Evolutionary conservation across 2,113 vertebrate species (phyloP).

Genomic region (Nibea coibor): DNA sequence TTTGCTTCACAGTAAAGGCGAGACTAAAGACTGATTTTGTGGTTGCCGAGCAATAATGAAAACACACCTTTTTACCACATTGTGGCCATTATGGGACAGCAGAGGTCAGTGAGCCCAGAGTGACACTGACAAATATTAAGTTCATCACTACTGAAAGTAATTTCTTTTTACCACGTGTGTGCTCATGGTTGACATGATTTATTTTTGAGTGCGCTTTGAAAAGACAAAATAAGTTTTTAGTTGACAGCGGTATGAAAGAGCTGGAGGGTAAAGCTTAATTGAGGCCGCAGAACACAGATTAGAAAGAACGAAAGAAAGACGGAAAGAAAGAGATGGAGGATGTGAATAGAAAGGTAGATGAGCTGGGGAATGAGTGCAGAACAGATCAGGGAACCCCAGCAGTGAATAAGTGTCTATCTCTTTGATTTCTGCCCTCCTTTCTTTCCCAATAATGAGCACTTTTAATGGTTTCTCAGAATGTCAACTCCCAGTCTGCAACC

Average conservation of each 20-base stretch:
- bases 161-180: conserved; percentile 13
- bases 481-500: conserved; percentile 67
- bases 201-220: conserved; percentile 13
- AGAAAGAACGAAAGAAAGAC: conserved; percentile 9
- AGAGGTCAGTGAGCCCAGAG: not conserved
- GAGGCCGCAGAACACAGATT: conserved; percentile 45
- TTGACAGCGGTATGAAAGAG: conserved; percentile 17
- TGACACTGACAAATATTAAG: not conserved
- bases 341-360: conserved; percentile 34
- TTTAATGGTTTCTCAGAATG: conserved; percentile 69
- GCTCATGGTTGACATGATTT: conserved; percentile 16
- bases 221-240: conserved; percentile 24
- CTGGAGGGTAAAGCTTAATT: conserved; percentile 48
- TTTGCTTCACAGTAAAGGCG: no score
- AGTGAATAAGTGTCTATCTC: conserved; percentile 46
- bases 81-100: not conserved
- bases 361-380: conserved; percentile 42
- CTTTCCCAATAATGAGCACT: conserved; percentile 67
- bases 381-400: conserved; percentile 51
- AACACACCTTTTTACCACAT: no score
- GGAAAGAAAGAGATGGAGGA: conserved; percentile 17
- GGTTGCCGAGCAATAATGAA: no score
- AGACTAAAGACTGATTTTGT: no score
- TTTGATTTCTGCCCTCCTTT: conserved; percentile 70
- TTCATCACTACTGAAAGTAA: conserved; percentile 5